Evolutionary conservation across 2,797 vertebrate species (phyloP).

Genomic region (Oryzias dopingdopingensis): DNA sequence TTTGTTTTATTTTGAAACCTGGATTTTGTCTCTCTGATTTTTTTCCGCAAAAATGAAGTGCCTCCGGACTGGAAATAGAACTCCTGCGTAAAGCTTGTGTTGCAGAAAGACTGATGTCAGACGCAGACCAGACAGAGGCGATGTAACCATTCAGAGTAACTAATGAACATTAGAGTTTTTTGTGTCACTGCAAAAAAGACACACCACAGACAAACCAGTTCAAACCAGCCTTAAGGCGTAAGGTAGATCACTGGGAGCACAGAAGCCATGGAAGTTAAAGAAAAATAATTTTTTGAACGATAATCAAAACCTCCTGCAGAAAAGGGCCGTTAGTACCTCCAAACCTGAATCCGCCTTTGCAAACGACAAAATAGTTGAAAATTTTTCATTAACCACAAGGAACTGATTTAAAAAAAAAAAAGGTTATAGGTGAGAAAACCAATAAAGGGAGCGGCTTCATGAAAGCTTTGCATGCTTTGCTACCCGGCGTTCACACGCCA

Average conservation of each 20-base stretch:
- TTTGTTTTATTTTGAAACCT: too few relatives aligned
- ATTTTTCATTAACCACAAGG: constrained; percentile 27
- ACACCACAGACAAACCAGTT: too few relatives aligned
- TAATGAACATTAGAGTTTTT: too few relatives aligned
- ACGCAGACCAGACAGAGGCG: too few relatives aligned
- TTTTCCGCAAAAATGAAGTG: too few relatives aligned
- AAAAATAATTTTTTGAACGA: constrained; percentile 13
- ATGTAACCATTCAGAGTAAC: not conserved
- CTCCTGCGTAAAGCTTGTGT: too few relatives aligned
- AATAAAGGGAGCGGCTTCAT: constrained; percentile 5
- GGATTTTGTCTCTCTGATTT: too few relatives aligned
- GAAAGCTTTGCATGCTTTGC: constrained; percentile 7
- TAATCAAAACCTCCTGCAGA: constrained; percentile 1
- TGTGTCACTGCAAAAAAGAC: too few relatives aligned
- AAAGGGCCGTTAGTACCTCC: constrained; percentile 9
- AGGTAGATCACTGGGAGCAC: not conserved
- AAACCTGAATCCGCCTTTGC: constrained; percentile 9
- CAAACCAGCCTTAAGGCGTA: too few relatives aligned
- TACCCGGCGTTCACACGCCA: constrained; percentile 22
- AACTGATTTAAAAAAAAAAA: constrained; percentile 3
- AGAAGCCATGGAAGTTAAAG: constrained; percentile 1
- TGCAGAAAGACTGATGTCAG: too few relatives aligned
- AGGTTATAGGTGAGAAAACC: constrained; percentile 25
- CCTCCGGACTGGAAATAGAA: too few relatives aligned
- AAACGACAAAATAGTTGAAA: constrained; percentile 35